Evolutionary conservation across 2,888 invertebrate genomes (phyloP), one percentile per base, ranked within the genome.

Genomic region (Ceraclea dissimilis): DNA sequence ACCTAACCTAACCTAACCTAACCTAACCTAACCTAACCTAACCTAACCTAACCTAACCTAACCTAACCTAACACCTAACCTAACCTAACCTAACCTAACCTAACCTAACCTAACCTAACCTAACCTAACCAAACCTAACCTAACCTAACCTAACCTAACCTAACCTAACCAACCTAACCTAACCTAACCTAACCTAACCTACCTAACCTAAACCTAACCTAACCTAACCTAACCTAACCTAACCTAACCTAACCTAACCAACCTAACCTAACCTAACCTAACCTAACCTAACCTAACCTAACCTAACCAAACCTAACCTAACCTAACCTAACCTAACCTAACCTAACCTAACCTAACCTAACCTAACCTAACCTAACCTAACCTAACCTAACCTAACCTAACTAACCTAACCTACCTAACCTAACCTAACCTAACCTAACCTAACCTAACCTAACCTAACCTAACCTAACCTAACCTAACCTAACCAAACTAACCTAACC

Each of bases 41-140:
- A 17, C 47, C 20, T 18, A 47, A 47, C 47, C 47, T 47, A 47
- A 47, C 47, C 52, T 47, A 47, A 47, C 47, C 47, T 59, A 62
- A 62, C 63, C 63, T 62, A 62, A 63, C 63, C 63, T 63, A 64
- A 64, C 64, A 64, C 64, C 43, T 63, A 64, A 64, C 65, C 64
- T 63, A 65, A 64, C 64, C 63, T 63, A 64, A 64, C 63, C 63
- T 62, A 63, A 63, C 63, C 64, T 63, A 61, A 62, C 64, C 63
- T 62, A 63, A 63, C 63, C 63, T 62, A 43, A 43, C 43, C 43
- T 43, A 43, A 43, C 43, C 43, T 43, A 43, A 64, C 64, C 64
- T 64, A 63, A 64, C 63, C 64, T 64, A 61, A 63, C 63, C 63
- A 61, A 64, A 63, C 61, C 61, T 62, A 62, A 63, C 60, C 62